Percentiles rank a stretch among this genome's conserved stretches.
Conservation (phyloP, 1,140 invertebrate genomes). For the Chironomus striatipennis region DNA sequence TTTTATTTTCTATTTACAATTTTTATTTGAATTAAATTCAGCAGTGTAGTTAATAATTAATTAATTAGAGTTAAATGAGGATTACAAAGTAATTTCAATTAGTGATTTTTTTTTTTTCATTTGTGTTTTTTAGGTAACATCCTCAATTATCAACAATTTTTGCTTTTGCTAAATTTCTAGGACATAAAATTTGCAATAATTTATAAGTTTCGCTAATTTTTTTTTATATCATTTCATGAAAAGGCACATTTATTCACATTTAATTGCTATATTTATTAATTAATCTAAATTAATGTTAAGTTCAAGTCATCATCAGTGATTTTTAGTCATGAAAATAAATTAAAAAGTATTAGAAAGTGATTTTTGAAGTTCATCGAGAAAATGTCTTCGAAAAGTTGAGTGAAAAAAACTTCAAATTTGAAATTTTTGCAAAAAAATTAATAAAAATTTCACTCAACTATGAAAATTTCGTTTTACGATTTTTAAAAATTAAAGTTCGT, state of each 20-base stretch:
- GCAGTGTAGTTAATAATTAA: background rate
- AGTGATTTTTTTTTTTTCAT: background rate
- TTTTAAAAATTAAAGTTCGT: background rate
- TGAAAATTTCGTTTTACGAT: background rate
- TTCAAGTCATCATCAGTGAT: constrained; percentile 19
- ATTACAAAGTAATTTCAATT: background rate
- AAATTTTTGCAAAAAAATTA: too few species aligned
- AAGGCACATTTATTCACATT: constrained; percentile 22
- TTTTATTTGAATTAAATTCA: background rate
- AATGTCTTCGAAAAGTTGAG: constrained; percentile 13
- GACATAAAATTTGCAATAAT: too few species aligned
- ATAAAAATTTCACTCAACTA: background rate
- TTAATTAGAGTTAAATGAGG: constrained; percentile 9
- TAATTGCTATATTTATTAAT: background rate
- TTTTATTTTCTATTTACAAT: constrained; percentile 13
- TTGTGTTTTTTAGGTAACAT: background rate
- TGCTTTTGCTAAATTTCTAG: background rate
- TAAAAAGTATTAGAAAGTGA: background rate
- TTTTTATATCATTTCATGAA: background rate
- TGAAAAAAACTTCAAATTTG: background rate
- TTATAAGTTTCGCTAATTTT: too few species aligned
- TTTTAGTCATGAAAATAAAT: constrained; percentile 22
- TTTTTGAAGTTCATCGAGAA: constrained; percentile 6
- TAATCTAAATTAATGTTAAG: constrained; percentile 19
- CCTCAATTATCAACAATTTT: background rate